These are phyloP conservation scores for Ormia ochracea DNA, from an alignment of 2,888 invertebrate species.

Conservation along the genomic window DNA sequence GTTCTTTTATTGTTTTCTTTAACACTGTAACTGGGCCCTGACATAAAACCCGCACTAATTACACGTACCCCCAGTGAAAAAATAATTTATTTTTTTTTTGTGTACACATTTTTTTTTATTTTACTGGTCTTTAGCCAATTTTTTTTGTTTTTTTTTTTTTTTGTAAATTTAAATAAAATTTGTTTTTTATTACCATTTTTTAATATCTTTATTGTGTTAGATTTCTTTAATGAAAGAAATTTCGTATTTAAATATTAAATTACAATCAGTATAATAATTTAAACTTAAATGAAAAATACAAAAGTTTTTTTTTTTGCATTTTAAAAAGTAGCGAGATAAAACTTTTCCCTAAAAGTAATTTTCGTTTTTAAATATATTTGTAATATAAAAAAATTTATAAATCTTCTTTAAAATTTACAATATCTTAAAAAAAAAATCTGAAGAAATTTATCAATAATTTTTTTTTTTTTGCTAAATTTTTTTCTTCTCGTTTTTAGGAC, in stretches of 20 bases:
- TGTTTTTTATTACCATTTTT: conserved; percentile 28
- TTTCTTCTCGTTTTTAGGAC: conserved; percentile 33
- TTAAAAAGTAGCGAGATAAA: neutral
- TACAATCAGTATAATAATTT: conserved; percentile 28
- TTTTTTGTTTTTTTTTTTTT: conserved; percentile 14
- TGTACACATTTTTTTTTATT: conserved; percentile 56
- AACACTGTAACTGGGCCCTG: neutral
- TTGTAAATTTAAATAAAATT: conserved; percentile 12
- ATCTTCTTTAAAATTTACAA: conserved; percentile 22
- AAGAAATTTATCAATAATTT: conserved; percentile 7
- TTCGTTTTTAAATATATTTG: conserved; percentile 16
- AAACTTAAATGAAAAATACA: conserved; percentile 38
- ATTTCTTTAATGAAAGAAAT: conserved; percentile 45
- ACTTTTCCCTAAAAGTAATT: conserved; percentile 25
- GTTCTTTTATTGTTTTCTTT: neutral
- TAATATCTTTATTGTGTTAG: conserved; percentile 8
- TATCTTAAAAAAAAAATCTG: conserved; percentile 5
- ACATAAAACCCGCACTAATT: neutral
- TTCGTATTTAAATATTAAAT: neutral
- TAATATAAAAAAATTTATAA: neutral
- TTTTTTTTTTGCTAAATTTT: neutral
- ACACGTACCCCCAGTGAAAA: neutral
- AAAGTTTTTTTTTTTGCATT: conserved; percentile 36
- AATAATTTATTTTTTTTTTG: conserved; percentile 41
- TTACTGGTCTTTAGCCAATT: conserved; percentile 58